Evolutionary conservation across 1,140 invertebrate genomes (phyloP).

Genomic region (Laodelphax striatellus): DNA sequence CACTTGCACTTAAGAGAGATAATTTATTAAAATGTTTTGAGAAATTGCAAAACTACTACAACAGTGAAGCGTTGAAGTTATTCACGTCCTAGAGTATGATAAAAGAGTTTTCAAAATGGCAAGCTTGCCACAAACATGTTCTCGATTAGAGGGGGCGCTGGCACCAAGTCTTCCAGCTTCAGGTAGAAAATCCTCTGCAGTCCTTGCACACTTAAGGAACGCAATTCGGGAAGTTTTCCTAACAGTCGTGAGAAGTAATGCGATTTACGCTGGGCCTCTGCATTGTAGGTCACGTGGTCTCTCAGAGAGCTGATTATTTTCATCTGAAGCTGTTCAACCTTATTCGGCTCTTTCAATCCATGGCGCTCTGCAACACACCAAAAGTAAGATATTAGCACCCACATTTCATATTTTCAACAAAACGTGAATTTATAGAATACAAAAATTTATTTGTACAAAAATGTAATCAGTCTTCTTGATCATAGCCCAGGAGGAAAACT

Average conservation of each 20-base stretch:
- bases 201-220: constrained; percentile 83
- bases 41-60: background rate
- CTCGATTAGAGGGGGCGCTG: constrained; percentile 83
- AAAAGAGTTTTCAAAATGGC: constrained; percentile 53
- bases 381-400: too few species aligned
- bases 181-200: constrained; percentile 89
- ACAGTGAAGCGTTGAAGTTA: background rate
- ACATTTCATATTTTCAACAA: too few species aligned
- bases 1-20: background rate
- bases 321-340: constrained; percentile 89
- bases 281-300: constrained; percentile 90
- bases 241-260: constrained; percentile 87
- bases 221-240: constrained; percentile 80
- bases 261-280: constrained; percentile 72
- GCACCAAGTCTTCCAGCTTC: constrained; percentile 83
- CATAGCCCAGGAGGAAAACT: too few species aligned
- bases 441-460: too few species aligned
- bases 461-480: too few species aligned
- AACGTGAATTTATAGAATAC: too few species aligned
- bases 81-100: background rate
- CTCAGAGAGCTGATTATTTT: constrained; percentile 86
- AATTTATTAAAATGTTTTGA: background rate
- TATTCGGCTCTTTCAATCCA: constrained; percentile 79
- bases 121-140: constrained; percentile 89
- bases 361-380: constrained; percentile 63